Evolutionary conservation across 2,113 vertebrate genomes (phyloP), one percentile per base, ranked within the genome.

Genomic region (Prochilodus magdalenae): DNA sequence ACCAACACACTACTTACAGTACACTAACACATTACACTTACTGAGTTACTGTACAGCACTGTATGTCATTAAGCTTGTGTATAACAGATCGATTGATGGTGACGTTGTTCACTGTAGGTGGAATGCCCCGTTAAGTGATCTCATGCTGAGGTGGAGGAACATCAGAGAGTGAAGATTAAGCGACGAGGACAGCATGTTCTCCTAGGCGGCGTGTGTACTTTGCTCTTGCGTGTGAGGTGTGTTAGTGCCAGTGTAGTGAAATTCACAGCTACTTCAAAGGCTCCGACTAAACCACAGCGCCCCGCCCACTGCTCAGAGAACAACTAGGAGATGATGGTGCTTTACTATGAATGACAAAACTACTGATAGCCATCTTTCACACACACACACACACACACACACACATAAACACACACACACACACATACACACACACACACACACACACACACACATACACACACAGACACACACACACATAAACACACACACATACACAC

Each of bases 201-300:
- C 5, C 47, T 30, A 72, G 77, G 65, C 22, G 15, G 49, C 4
- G 33, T 71, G 73, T 75, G 73, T 40, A 75, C 73, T 75, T 75
- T 75, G 73, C 20, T 75, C 73, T 59, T 20, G 57, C 20, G 53
- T 60, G 73, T 69, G 20, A 29, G 73, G 59, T 72, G 57, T 49
- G 67, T n/a, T 24, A 8, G 57, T 57, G 33, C 6, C 65, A 66
- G 71, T 27, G 71, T 36, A 16, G 60, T 66, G 53, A 66, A n/a
- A 81, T 81, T 57, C 51, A 33, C 53, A 75, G 65, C 47, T 51
- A 29, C 79, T 81, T 75, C 71, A 81, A 67, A 81, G 71, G 29
- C n/a, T 26, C 15, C 26, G 67, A 62, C 53, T 30, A 40, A 80
- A 60, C 15, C 27, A 44, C 36, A 72, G 12, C 20, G 20, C 11